phyloP scores from a whole-genome alignment of 2,888 invertebrate genomes.

The Lepidochitona cinerea region DNA sequence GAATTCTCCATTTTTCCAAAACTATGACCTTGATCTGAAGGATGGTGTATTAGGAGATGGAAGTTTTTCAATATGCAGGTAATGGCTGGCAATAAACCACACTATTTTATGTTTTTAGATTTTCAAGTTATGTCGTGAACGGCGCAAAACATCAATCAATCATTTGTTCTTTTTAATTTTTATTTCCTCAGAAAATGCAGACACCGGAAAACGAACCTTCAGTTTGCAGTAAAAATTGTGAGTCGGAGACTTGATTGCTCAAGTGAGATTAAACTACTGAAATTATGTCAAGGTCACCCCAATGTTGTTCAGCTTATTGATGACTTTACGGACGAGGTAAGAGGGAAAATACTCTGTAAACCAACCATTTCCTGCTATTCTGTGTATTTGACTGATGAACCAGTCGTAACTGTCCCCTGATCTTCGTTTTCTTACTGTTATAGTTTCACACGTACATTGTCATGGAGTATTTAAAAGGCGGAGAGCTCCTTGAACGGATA shows the following conservation, averaged over 20 bases:
- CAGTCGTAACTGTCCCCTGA: too few species aligned
- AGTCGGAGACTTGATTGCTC: constrained; percentile 78
- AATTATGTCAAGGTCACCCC: constrained; percentile 88
- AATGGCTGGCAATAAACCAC: too few species aligned
- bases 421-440: background rate
- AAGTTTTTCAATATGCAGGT: constrained; percentile 86
- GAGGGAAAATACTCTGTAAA: too few species aligned
- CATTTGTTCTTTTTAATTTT: too few species aligned
- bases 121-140: too few species aligned
- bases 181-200: constrained; percentile 78
- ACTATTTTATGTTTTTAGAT: too few species aligned
- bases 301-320: constrained; percentile 89
- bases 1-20: constrained; percentile 89
- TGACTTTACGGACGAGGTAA: constrained; percentile 85
- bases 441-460: constrained; percentile 90
- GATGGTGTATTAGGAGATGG: constrained; percentile 86
- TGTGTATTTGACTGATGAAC: too few species aligned
- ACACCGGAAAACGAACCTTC: constrained; percentile 80
- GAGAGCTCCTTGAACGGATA: constrained; percentile 83
- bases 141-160: too few species aligned
- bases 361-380: too few species aligned
- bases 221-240: constrained; percentile 91
- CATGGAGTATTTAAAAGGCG: constrained; percentile 87
- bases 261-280: constrained; percentile 84
- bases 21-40: constrained; percentile 82